Evolutionary conservation across 2,888 invertebrate genomes (phyloP).

Genomic region (Cheilosia grossa): DNA sequence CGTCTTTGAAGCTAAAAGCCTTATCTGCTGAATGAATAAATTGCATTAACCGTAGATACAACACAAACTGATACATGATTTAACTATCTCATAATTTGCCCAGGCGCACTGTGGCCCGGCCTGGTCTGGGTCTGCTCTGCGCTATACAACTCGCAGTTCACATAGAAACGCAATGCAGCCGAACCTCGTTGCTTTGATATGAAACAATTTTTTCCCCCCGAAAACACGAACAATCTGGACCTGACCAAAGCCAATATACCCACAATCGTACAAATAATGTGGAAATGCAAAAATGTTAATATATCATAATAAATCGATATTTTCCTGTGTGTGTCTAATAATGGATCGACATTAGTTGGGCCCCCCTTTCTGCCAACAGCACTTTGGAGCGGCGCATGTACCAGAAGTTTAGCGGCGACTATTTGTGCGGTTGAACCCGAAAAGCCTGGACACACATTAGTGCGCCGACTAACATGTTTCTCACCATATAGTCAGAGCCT

Average conservation of each 20-base stretch:
- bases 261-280: conserved; percentile 18
- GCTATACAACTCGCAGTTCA: conserved; percentile 4
- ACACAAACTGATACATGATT: conserved; percentile 65
- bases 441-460: conserved; percentile 47
- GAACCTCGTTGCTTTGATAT: conserved; percentile 40
- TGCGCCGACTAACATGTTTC: conserved; percentile 66
- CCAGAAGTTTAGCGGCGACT: conserved; percentile 32
- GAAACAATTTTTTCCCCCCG: conserved; percentile 15
- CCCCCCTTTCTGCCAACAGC: conserved; percentile 2
- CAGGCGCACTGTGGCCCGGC: conserved; percentile 17
- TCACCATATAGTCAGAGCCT: conserved; percentile 40
- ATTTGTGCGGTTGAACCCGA: conserved; percentile 22
- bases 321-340: conserved; percentile 69
- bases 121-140: conserved; percentile 8
- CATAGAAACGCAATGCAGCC: conserved; percentile 11
- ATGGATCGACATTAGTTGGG: conserved; percentile 66
- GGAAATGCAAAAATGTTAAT: conserved; percentile 53
- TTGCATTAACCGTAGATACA: conserved; percentile 70
- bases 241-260: background rate
- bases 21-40: conserved; percentile 71
- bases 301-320: conserved; percentile 74
- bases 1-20: conserved; percentile 7
- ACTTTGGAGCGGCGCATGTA: conserved; percentile 6
- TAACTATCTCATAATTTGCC: conserved; percentile 74
- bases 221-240: conserved; percentile 42